Base-by-base conservation (phyloP, 1,140 invertebrate genomes). In the Oncopodura yosiiana region DNA sequence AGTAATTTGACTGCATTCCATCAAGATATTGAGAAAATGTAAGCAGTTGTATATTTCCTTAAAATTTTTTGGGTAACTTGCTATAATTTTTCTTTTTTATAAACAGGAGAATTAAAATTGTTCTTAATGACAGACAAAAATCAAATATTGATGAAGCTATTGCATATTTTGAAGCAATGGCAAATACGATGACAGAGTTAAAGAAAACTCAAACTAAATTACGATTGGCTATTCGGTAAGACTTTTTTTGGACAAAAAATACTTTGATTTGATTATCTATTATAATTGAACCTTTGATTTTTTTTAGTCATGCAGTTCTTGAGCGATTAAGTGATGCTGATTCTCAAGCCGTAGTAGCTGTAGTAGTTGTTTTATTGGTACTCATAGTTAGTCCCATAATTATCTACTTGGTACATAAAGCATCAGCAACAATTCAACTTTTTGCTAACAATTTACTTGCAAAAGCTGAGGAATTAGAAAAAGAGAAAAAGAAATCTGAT, bases 401-500 rank as follows among this genome's bases (percentile, higher is more conserved):
- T 48, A 88, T 90, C 27, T 78, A 84, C 44, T 69, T 90, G 14
- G 84, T 90, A 1, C 75, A 81, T 37, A 88, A 86, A 67, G 86
- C 86, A 18, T 85, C 87, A 6, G 82, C 83, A 8, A 90, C 86
- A 1, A 88, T 90, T 68, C 67, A 89, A 84, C 75, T 87, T 41
- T 89, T 88, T 66, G 84, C 86, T 1, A 75, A 80, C 11, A 84
- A 87, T 70, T 69, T 88, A 24, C 78, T 84, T 2, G 75, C 81
- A 58, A 90, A 88, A 65, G 87, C 87, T 0, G 79, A 79, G 30
- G 86, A 89, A 67, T 65, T 91, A 53, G 84, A 87, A 62, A 77
- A 81, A 45, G 87, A 92, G 65, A 90, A 91, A 62, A 79, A 81
- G 43, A 81, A 87, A 61, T 88, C 85, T 57, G 86, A 89, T 65